Conservation (phyloP, 1,140 invertebrate species). For the Hycleus phaleratus region DNA sequence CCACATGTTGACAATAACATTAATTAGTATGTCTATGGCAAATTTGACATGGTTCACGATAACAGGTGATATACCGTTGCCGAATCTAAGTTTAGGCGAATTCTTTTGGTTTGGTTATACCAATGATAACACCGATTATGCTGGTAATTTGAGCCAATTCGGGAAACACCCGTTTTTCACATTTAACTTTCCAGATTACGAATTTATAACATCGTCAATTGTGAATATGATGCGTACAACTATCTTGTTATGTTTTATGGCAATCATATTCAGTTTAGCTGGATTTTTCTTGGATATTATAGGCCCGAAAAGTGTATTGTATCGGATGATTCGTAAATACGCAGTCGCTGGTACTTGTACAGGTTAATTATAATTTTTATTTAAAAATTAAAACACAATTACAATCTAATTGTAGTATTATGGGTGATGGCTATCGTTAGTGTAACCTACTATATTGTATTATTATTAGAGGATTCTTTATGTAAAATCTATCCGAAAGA, state of each 20-base stretch:
- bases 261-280: slow-evolving; percentile 36
- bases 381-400: not conserved
- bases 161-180: not conserved
- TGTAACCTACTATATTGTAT: slow-evolving; percentile 34
- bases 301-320: slow-evolving; percentile 31
- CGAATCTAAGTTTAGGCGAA: slow-evolving; percentile 33
- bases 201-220: slow-evolving; percentile 33
- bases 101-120: slow-evolving; percentile 40
- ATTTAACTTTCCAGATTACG: slow-evolving; percentile 29
- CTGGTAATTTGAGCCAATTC: slow-evolving; percentile 18
- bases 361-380: slow-evolving; percentile 16
- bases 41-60: slow-evolving; percentile 38
- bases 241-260: slow-evolving; percentile 38
- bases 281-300: slow-evolving; percentile 38
- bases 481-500: slow-evolving; percentile 26
- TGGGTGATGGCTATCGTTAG: slow-evolving; percentile 37
- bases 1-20: slow-evolving; percentile 37
- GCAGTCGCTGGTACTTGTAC: slow-evolving; percentile 33
- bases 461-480: slow-evolving; percentile 33
- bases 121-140: slow-evolving; percentile 21
- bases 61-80: slow-evolving; percentile 30
- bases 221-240: slow-evolving; percentile 39
- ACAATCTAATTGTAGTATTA: slow-evolving; percentile 28
- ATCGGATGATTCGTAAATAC: slow-evolving; percentile 34
- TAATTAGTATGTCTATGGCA: slow-evolving; percentile 38